Percentiles rank a stretch among this genome's conserved stretches.
Evolutionary conservation across 1,140 invertebrate species (phyloP).

Genomic region (Drosophila eugracilis): DNA sequence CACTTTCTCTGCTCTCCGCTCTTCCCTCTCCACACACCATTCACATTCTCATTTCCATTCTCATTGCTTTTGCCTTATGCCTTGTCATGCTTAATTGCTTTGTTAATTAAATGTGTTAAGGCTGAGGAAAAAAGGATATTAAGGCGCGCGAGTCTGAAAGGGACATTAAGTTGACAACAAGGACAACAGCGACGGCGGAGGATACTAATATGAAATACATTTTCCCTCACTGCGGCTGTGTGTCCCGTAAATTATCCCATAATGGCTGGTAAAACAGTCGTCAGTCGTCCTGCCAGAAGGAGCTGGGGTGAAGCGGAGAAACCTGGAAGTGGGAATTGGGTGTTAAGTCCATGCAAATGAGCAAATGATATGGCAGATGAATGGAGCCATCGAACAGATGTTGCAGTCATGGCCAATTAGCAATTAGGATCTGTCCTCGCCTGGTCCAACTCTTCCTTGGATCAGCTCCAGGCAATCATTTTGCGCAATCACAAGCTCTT

Average conservation of each 20-base stretch:
- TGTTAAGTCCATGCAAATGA: slow-evolving; percentile 71
- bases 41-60: slow-evolving; percentile 47
- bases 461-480: too few species aligned
- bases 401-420: slow-evolving; percentile 32
- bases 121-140: slow-evolving; percentile 68
- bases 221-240: slow-evolving; percentile 3
- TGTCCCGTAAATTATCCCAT: slow-evolving; percentile 70
- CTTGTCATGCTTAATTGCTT: slow-evolving; percentile 81
- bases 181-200: slow-evolving; percentile 55
- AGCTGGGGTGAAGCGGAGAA: slow-evolving; percentile 3
- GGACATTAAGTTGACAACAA: slow-evolving; percentile 78
- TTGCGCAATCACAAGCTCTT: slow-evolving; percentile 23
- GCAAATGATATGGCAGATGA: slow-evolving; percentile 53
- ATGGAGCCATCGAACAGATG: slow-evolving; percentile 32
- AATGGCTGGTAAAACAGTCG: slow-evolving; percentile 55
- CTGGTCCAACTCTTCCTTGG: not conserved
- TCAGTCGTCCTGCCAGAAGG: slow-evolving; percentile 6
- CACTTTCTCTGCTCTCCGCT: slow-evolving; percentile 1
- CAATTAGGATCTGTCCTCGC: slow-evolving; percentile 27
- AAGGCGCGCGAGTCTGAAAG: slow-evolving; percentile 64
- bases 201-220: slow-evolving; percentile 74
- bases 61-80: slow-evolving; percentile 67
- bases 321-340: slow-evolving; percentile 57
- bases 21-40: too few species aligned
- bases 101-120: slow-evolving; percentile 82